These are phyloP conservation scores for Tyria jacobaeae DNA, from an alignment of 2,888 invertebrate genomes.

Conservation along the genomic window DNA sequence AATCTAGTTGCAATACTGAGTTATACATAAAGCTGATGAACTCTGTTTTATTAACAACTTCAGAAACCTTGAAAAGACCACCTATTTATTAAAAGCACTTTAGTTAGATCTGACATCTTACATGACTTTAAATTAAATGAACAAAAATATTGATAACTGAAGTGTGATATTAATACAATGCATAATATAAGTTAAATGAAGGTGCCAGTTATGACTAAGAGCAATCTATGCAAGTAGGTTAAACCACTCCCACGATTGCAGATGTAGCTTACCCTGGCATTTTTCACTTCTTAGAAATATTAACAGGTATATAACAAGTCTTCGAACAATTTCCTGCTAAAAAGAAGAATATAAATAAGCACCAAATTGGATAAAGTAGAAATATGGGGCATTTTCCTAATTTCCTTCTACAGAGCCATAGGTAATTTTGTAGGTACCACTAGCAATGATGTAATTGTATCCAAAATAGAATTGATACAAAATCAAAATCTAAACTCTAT, in stretches of 20 bases:
- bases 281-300: conserved; percentile 62
- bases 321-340: conserved; percentile 63
- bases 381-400: background rate
- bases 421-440: conserved; percentile 26
- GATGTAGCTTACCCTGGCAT: conserved; percentile 84
- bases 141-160: background rate
- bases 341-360: conserved; percentile 60
- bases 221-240: conserved; percentile 61
- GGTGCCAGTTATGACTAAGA: conserved; percentile 62
- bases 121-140: background rate
- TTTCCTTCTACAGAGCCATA: conserved; percentile 14
- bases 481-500: background rate
- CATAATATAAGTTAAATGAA: conserved; percentile 44
- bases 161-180: background rate
- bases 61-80: background rate
- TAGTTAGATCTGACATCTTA: background rate
- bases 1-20: background rate
- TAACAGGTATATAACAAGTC: conserved; percentile 51
- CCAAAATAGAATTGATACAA: conserved; percentile 50
- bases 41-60: background rate
- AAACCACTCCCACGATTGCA: conserved; percentile 76
- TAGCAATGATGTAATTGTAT: conserved; percentile 72
- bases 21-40: conserved; percentile 9
- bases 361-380: conserved; percentile 31
- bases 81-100: background rate